A percentile compares a stretch with the other conserved stretches of the same genome.
phyloP scores from a whole-genome alignment of 2,888 invertebrate species.

The Pachliopta kotzebuea region DNA sequence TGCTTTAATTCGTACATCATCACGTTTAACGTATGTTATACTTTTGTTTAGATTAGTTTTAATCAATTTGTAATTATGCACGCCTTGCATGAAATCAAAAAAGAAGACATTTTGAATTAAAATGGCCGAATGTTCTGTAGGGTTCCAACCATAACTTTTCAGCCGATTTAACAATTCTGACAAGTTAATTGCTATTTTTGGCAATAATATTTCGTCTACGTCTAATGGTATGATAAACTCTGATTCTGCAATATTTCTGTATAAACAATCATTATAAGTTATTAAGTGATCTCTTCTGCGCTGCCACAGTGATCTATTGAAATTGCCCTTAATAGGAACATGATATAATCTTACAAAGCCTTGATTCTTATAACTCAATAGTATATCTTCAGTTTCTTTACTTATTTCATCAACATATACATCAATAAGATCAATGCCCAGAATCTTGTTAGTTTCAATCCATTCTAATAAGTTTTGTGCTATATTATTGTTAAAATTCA shows the following conservation, averaged over 20 bases:
- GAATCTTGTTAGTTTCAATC: slow-evolving; percentile 84
- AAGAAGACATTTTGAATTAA: slow-evolving; percentile 85
- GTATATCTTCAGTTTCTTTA: slow-evolving; percentile 73
- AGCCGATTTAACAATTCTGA: slow-evolving; percentile 76
- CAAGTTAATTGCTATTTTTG: slow-evolving; percentile 81
- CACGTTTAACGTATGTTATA: slow-evolving; percentile 64
- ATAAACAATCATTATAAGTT: slow-evolving; percentile 89
- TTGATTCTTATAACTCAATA: slow-evolving; percentile 77
- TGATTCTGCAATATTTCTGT: slow-evolving; percentile 84
- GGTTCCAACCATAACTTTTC: slow-evolving; percentile 59
- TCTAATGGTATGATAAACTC: slow-evolving; percentile 85
- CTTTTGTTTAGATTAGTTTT: slow-evolving; percentile 43
- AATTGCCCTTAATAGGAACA: slow-evolving; percentile 75
- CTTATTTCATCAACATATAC: slow-evolving; percentile 83
- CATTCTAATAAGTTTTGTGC: slow-evolving; percentile 84
- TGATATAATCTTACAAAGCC: slow-evolving; percentile 73
- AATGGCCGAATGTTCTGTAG: slow-evolving; percentile 79
- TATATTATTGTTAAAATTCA: slow-evolving; percentile 83
- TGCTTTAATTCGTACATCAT: slow-evolving; percentile 59
- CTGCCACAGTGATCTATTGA: slow-evolving; percentile 79
- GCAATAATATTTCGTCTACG: slow-evolving; percentile 87
- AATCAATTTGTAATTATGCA: slow-evolving; percentile 45
- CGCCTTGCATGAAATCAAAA: slow-evolving; percentile 77
- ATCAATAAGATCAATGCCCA: slow-evolving; percentile 84
- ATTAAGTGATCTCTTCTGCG: slow-evolving; percentile 85